phyloP scores from a whole-genome alignment of 2,888 invertebrate genomes.

The Stictocephala bisonia region DNA sequence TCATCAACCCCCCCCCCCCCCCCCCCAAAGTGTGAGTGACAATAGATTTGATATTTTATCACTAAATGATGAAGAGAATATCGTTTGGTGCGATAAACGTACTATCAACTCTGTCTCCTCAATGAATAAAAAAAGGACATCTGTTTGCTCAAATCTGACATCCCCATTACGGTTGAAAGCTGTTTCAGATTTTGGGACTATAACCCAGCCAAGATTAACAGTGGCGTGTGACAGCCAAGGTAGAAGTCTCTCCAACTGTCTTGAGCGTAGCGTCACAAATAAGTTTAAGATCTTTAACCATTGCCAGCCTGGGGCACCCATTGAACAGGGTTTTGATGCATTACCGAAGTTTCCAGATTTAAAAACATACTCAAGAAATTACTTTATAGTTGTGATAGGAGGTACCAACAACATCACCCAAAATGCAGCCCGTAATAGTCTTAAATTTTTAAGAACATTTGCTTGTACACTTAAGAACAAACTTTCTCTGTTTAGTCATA shows the following conservation, averaged over 20 bases:
- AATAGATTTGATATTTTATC: too few species aligned
- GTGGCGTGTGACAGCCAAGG: neutral
- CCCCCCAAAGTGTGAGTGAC: too few species aligned
- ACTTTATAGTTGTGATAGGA: neutral
- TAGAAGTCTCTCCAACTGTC: neutral
- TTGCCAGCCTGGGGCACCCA: neutral
- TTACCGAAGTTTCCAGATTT: neutral
- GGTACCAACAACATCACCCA: neutral
- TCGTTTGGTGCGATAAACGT: too few species aligned
- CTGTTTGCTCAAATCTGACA: too few species aligned
- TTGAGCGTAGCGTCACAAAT: neutral
- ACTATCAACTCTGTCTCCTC: too few species aligned
- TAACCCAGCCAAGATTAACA: neutral
- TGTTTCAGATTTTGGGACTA: neutral
- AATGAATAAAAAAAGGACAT: too few species aligned
- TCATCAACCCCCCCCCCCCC: too few species aligned
- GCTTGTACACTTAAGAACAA: too few species aligned
- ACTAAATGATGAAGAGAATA: too few species aligned
- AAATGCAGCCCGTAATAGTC: neutral
- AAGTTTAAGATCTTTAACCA: neutral
- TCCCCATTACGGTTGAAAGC: too few species aligned
- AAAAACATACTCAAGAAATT: too few species aligned
- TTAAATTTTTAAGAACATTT: neutral
- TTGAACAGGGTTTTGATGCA: neutral
- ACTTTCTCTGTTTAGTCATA: too few species aligned